Conservation (phyloP, 2,113 vertebrate genomes). For the Rhabdomys dilectus region DNA sequence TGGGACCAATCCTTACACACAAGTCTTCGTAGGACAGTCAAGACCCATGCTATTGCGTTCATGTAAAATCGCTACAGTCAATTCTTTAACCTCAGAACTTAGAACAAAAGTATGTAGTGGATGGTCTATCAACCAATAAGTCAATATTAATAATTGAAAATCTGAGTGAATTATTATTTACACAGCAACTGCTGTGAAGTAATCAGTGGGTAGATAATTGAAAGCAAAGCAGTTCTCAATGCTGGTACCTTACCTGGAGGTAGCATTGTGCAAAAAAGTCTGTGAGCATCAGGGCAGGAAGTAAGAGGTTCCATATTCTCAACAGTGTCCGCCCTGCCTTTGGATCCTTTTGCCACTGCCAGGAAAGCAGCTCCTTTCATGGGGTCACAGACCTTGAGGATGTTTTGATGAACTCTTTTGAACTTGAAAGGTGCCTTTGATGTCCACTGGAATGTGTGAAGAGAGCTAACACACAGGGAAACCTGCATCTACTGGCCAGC, state of each 20-base stretch:
- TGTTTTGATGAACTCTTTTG: constrained; percentile 31
- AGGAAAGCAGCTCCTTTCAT: background rate
- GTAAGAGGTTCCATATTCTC: background rate
- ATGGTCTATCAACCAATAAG: background rate
- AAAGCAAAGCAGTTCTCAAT: background rate
- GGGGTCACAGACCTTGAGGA: background rate
- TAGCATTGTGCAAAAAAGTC: background rate
- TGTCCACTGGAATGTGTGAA: constrained; percentile 4
- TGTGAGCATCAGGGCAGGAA: background rate
- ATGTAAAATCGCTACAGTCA: background rate
- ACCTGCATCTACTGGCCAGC: background rate
- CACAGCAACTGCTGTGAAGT: background rate
- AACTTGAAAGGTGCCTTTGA: constrained; percentile 74
- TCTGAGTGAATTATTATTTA: constrained; percentile 25
- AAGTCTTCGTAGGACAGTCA: background rate
- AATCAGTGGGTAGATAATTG: background rate
- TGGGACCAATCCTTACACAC: background rate
- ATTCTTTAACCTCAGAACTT: background rate
- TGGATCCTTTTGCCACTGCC: background rate
- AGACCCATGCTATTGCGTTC: background rate
- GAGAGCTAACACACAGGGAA: background rate
- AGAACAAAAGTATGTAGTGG: background rate
- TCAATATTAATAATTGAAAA: background rate
- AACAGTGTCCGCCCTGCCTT: background rate
- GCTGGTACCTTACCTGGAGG: background rate